Percentiles rank a stretch among this genome's conserved stretches.
These are phyloP conservation scores for Eristalinus aeneus DNA, from an alignment of 2,888 invertebrate species.

Conservation along the genomic window DNA sequence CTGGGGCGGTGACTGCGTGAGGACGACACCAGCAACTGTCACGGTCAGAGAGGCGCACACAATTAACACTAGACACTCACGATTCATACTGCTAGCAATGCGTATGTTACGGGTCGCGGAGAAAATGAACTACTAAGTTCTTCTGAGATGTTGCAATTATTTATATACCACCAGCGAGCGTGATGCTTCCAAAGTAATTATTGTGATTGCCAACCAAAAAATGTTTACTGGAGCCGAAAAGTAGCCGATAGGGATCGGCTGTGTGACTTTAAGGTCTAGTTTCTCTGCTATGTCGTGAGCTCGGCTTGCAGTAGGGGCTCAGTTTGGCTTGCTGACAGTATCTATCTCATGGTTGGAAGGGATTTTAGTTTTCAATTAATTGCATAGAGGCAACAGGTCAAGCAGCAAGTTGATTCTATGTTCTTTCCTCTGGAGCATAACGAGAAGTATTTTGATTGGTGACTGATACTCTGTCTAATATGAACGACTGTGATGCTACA, in stretches of 20 bases:
- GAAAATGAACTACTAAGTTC: conserved; percentile 50
- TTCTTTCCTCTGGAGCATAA: too few relatives aligned
- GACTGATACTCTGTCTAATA: too few relatives aligned
- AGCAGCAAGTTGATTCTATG: background rate
- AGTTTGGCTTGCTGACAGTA: background rate
- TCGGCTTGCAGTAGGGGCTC: background rate
- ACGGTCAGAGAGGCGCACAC: background rate
- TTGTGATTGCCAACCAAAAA: conserved; percentile 49
- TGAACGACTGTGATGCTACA: too few relatives aligned
- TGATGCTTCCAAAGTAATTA: conserved; percentile 29
- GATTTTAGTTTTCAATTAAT: background rate
- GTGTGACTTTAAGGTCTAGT: conserved; percentile 6
- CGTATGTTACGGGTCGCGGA: background rate
- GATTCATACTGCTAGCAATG: conserved; percentile 18
- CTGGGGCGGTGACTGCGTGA: background rate
- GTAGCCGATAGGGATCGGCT: conserved; percentile 14
- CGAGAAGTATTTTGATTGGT: background rate
- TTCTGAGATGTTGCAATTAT: conserved; percentile 11
- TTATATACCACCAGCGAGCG: conserved; percentile 32
- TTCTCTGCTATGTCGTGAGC: background rate
- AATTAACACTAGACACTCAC: background rate
- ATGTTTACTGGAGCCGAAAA: conserved; percentile 63
- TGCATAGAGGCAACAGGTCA: background rate
- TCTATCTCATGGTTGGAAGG: background rate
- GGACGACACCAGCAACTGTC: background rate